Evolutionary conservation across 2,113 vertebrate genomes (phyloP).

Genomic region (Myanophis thanlyinensis): DNA sequence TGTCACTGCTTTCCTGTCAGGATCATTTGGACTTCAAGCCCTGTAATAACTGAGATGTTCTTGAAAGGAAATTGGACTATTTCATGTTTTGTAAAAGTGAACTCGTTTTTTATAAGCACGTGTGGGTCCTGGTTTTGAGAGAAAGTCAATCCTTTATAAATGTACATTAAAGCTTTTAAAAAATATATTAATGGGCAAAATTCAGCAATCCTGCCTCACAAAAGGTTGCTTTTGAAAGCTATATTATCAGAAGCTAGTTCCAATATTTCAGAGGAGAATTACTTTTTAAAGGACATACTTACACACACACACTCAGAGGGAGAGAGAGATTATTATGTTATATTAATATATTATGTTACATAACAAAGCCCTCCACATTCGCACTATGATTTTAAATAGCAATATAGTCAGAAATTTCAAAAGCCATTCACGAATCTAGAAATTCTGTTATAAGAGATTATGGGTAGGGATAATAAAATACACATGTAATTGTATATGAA

Average conservation of each 20-base stretch:
- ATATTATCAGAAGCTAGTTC: neutral
- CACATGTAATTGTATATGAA: neutral
- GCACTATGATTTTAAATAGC: neutral
- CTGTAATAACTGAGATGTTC: constrained; percentile 42
- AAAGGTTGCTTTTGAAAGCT: neutral
- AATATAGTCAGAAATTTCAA: neutral
- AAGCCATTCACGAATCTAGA: neutral
- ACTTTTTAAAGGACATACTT: neutral
- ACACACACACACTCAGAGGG: neutral
- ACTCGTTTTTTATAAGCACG: neutral
- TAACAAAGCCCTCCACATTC: neutral
- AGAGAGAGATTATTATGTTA: neutral
- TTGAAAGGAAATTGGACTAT: constrained; percentile 40
- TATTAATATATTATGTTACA: neutral
- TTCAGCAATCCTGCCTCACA: no score
- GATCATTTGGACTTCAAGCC: constrained; percentile 44
- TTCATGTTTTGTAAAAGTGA: neutral
- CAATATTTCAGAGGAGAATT: neutral
- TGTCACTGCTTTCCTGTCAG: constrained; percentile 32
- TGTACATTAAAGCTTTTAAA: neutral
- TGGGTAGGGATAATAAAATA: no score
- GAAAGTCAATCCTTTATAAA: constrained; percentile 6
- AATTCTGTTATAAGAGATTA: neutral
- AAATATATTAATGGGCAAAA: neutral
- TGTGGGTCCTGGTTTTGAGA: neutral